Base-by-base conservation (phyloP, 1,140 invertebrate species). In the Ceratitis capitata region DNA sequence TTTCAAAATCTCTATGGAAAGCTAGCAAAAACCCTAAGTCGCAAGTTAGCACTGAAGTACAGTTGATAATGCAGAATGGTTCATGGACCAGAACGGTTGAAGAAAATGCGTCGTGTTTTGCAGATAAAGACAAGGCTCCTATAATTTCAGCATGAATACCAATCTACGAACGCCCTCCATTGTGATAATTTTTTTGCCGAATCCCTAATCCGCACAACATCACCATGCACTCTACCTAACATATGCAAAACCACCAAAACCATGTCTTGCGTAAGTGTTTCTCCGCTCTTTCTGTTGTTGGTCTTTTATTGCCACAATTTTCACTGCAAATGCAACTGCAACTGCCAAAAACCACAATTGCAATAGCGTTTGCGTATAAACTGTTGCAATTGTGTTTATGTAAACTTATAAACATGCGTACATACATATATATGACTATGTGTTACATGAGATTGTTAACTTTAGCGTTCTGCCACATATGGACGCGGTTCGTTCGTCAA, bases 381-480 rank as follows among this genome's bases (percentile, higher is more conserved):
- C 69, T 78, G 69, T 78, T 78, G 69, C 69, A 9, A 45, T 45
- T 78, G 69, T 42, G 69, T n/a, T 78, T 78, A 78, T 78, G 69
- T 78, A 78, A 78, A 78, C 69, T 39, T 69, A 39, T 39, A 42
- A 45, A 39, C 32, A 16, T 74, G 35, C 26, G 16, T 74, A n/a
- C 19, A 74, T 74, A 12, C 51, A 56, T 53, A n/a, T 53, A 53
- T 53, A n/a, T 12, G 29, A 10, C 61, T 19, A 69, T 35, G 61
- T 78, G 19, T 45, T 45, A 26, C 39, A 78, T 16, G n/a, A 78
- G 69, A 42, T 78, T 78, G 32, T 39, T 26, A 45, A 45, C 45
- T 78, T 78, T 45, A 78, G 45, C 5, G n/a, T 45, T n/a, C n/a
- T 78, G 39, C 19, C 69, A 45, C 16, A 78, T n/a, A 14, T 47